Base-by-base conservation (phyloP, 2,113 vertebrate species). In the Aythya baeri region DNA sequence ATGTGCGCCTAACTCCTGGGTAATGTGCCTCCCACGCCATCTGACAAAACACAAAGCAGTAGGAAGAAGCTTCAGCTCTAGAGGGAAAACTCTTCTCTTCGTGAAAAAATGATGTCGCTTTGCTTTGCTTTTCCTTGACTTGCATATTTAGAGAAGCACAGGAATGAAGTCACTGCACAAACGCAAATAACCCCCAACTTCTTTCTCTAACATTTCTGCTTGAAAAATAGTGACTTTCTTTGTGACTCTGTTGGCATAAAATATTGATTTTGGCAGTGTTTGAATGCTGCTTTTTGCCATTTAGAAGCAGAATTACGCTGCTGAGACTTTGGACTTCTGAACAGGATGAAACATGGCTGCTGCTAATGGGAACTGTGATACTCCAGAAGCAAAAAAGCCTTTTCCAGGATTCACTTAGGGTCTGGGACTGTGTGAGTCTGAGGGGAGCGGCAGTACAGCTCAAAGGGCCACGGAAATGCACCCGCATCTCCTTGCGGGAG, bases 21-120 rank as follows among this genome's bases (percentile, higher is more conserved):
- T 96, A 88, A 91, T 63, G 31, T 12, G 66, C 83, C 78, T 96
- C 83, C 92, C 55, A 96, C 22, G 0, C 58, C 74, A 88, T 71
- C 86, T 96, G 88, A 93, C 77, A 93, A 82, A 93, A 94, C 73
- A 93, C 66, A 93, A 94, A 94, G 88, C 62, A 70, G 26, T 73
- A 79, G 76, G 72, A 93, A 90, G 55, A 80, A 73, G 44, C 74
- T 50, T 91, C 81, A 77, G 55, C 83, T 91, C 16, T 49, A 79
- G 77, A 44, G 73, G 91, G 23, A 88, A 75, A 94, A 70, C 29
- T 90, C 57, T 59, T 77, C 23, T 89, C 57, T 83, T 89, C 25
- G 77, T 91, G 52, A 94, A 92, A 95, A 90, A 81, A 78, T 74
- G 27, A 86, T 90, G 43, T 49, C 21, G 26, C 46, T 86, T 83